phyloP scores from a whole-genome alignment of 2,888 invertebrate genomes.

The Magallana nippona region DNA sequence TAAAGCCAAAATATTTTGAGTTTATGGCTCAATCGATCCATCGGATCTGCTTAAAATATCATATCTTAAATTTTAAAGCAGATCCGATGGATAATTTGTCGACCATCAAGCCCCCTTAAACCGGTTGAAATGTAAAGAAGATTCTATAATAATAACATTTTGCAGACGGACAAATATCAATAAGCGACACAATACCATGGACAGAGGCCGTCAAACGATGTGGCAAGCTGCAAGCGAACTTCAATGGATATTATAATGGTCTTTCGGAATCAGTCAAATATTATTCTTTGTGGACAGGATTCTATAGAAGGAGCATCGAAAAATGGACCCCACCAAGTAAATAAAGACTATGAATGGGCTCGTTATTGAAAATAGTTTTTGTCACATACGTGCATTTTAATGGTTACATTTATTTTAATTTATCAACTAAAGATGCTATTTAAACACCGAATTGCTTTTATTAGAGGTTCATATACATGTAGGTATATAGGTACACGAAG shows the following conservation, averaged over 20 bases:
- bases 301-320: background rate
- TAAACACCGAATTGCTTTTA: no score
- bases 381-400: no score
- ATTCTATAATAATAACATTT: background rate
- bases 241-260: background rate
- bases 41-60: no score
- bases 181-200: background rate
- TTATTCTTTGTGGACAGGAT: background rate
- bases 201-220: constrained; percentile 12
- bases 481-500: no score
- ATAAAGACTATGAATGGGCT: background rate
- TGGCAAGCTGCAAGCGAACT: background rate
- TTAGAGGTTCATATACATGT: no score
- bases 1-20: no score
- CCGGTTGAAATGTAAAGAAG: background rate
- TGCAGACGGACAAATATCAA: background rate
- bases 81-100: no score
- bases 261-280: background rate
- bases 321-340: background rate
- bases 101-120: no score
- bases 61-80: no score
- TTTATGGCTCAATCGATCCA: no score
- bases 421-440: no score
- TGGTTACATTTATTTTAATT: no score
- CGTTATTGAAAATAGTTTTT: background rate